Evolutionary conservation across 2,797 vertebrate genomes (phyloP), one percentile per base, ranked within the genome.

Genomic region (Pristis pectinata): DNA sequence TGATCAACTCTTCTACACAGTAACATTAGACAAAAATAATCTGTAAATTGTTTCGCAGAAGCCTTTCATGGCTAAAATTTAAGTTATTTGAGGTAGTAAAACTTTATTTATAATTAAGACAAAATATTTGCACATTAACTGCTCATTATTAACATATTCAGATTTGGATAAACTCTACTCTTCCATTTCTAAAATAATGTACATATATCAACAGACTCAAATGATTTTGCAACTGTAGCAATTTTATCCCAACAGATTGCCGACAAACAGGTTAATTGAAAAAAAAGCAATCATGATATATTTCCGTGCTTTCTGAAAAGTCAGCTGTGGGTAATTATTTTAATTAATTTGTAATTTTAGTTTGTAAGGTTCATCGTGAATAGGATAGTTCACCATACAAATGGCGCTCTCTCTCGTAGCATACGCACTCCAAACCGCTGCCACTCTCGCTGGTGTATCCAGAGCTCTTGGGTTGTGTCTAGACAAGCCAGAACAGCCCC

Each of bases 381-480:
- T 30, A 34, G 27, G 41, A 34, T 27, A 15, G 44, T 13, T 97
- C 95, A 98, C 98, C 98, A 99, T 61, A 99, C 98, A 24, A 99
- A 99, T 0, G 98, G 98, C 34, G 98, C 98, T 96, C 99, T 97
- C 95, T 99, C 99, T 0, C 99, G 97, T 17, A 99, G 96, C 98
- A 99, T 98, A 56, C 99, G 97, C n/a, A 98, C 98, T 0, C 99
- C 98, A 24, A 99, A 99, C 0, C 98, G 98, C 95, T 99, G 98
- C 99, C 98, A 99, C 95, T 99, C 99, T 87, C 98, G 97, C 96
- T 98, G 99, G 94, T 99, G 98, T 77, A 99, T 98, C 99, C 99
- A 99, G 91, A 99, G 98, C 95, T 99, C 99, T 96, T 99, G 99
- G 0, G 99, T 99, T 8, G 99, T 99, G 95, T 99, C 99, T 85